These are phyloP conservation scores for Callyntrura guangdongensis DNA, from an alignment of 2,888 invertebrate genomes.

Conservation along the genomic window DNA sequence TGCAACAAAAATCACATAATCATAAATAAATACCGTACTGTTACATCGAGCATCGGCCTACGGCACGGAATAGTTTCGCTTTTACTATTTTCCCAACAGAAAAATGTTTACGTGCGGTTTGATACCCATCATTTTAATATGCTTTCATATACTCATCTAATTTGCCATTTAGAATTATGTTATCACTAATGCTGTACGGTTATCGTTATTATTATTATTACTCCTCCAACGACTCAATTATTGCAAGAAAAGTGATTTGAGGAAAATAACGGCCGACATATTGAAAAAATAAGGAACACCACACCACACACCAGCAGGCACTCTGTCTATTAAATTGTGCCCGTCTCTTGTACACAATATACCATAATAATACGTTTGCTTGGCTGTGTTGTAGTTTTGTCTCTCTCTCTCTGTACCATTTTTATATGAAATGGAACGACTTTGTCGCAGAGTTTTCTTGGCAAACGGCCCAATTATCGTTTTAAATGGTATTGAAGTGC, in stretches of 20 bases:
- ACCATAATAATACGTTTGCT: no score
- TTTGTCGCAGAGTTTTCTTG: constrained; percentile 34
- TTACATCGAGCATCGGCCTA: no score
- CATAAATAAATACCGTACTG: not conserved
- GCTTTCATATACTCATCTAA: constrained; percentile 25
- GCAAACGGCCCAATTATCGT: constrained; percentile 70
- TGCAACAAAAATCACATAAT: constrained; percentile 28
- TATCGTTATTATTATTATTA: constrained; percentile 30
- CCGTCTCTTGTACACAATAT: no score
- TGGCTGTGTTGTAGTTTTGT: not conserved
- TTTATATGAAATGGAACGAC: not conserved
- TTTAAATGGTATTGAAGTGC: constrained; percentile 64
- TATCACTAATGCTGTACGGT: not conserved
- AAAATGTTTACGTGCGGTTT: not conserved
- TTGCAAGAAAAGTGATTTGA: constrained; percentile 26
- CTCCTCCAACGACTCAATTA: constrained; percentile 33
- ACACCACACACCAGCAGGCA: not conserved
- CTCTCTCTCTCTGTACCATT: not conserved
- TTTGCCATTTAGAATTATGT: constrained; percentile 42
- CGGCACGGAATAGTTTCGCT: not conserved
- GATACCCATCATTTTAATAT: constrained; percentile 4
- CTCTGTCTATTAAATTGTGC: not conserved
- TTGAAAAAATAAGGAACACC: not conserved
- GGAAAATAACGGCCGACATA: not conserved
- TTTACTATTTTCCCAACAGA: not conserved